Evolutionary conservation across 1,140 invertebrate genomes (phyloP).

Genomic region (Magallana angulata): DNA sequence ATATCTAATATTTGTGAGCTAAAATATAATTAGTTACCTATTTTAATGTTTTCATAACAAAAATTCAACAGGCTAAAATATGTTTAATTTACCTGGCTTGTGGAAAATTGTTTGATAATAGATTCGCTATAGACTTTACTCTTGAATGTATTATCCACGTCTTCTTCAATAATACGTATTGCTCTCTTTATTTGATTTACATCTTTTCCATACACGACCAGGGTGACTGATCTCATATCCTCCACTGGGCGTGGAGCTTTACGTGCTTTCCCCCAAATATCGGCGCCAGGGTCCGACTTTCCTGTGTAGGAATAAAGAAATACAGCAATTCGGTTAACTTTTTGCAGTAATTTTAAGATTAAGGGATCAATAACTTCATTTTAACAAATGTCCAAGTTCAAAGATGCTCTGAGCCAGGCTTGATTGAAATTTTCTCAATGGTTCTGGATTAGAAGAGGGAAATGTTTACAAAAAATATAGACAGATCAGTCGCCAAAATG

Average conservation of each 20-base stretch:
- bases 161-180: constrained; percentile 37
- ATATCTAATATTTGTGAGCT: not conserved
- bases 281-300: no score
- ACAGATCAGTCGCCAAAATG: no score
- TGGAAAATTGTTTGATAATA: constrained; percentile 41
- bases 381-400: not conserved
- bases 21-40: not conserved
- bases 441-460: no score
- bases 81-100: constrained; percentile 26
- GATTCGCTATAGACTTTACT: constrained; percentile 41
- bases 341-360: no score
- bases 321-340: no score
- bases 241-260: not conserved
- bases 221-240: not conserved
- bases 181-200: not conserved
- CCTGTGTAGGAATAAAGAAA: no score
- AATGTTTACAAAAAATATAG: no score
- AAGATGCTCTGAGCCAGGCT: not conserved
- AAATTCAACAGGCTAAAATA: not conserved
- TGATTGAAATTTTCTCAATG: not conserved
- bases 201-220: constrained; percentile 40
- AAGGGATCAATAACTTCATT: no score
- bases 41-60: not conserved
- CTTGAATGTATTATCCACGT: constrained; percentile 17
- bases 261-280: not conserved